Base-by-base conservation (phyloP, 2,797 vertebrate species). In the Triplophysa bombifrons region DNA sequence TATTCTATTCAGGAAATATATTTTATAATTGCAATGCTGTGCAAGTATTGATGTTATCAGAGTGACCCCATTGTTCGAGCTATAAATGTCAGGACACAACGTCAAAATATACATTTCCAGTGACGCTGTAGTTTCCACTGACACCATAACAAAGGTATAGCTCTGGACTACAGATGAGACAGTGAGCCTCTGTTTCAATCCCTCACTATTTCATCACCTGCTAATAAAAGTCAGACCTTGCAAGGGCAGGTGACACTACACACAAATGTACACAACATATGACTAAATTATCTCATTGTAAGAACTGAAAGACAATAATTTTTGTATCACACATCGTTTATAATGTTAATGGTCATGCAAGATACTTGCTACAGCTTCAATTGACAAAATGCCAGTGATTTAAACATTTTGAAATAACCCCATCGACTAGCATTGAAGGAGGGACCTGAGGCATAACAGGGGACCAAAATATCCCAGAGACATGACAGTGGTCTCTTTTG, bases 211-310 rank as follows among this genome's bases (percentile, higher is more conserved):
- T 80, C 78, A 73, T 17, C 78, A 3, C 61, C 78, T 65, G 61
- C 70, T 80, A 80, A 80, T 80, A 73, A 80, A 80, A 73, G 51
- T 48, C 70, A 80, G 70, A 80, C 78, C 61, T 73, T 73, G 78
- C 25, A 27, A 56, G 46, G 50, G 68, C 70, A 80, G 63, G 70
- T 73, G 78, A 72, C 50, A 67, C 19, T 46, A 58, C 61, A 60
- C 30, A 58, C 48, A 79, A 46, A 55, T 25, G 11, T 19, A 9
- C 14, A 50, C 20, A 53, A 25, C 20, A 53, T 34, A 19, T 14
- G 60, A 51, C 53, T 56, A 17, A 48, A 72, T 65, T 30, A n/a
- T 14, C 22, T 55, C 10, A 60, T n/a, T 44, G 41, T 46, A 14
- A 72, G n/a, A 2, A 65, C 58, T 64, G 46, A 41, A 78, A 72